Percentiles rank a stretch among this genome's conserved stretches.
These are phyloP conservation scores for Itoplectis maculator DNA, from an alignment of 2,888 invertebrate genomes.

Conservation along the genomic window DNA sequence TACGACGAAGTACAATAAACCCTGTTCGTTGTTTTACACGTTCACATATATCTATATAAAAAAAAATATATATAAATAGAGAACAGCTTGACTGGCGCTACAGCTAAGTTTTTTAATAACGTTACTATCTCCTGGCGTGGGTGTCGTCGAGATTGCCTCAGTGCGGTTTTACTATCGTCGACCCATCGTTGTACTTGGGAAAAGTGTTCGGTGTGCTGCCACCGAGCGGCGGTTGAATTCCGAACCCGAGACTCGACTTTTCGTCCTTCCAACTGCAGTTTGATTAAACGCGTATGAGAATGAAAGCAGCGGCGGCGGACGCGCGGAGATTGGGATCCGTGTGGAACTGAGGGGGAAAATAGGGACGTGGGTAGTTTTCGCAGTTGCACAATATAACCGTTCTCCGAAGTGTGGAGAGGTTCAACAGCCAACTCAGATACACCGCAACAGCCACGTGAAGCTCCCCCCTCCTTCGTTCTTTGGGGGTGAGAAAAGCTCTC, in stretches of 20 bases:
- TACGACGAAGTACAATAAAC: not conserved
- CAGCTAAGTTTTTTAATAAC: slow-evolving; percentile 56
- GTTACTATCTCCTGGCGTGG: slow-evolving; percentile 40
- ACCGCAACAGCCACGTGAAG: too few relatives aligned
- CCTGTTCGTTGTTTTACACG: not conserved
- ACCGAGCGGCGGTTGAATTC: not conserved
- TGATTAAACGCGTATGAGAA: slow-evolving; percentile 20
- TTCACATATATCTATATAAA: too few relatives aligned
- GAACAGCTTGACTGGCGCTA: not conserved
- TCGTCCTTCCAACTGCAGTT: slow-evolving; percentile 28
- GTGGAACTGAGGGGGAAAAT: not conserved
- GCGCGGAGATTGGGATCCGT: not conserved
- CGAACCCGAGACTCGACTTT: slow-evolving; percentile 31
- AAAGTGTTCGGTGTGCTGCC: too few relatives aligned
- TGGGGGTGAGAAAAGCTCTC: too few relatives aligned
- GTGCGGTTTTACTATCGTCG: slow-evolving; percentile 6
- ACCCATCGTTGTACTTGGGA: slow-evolving; percentile 1
- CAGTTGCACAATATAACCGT: too few relatives aligned
- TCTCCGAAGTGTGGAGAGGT: too few relatives aligned
- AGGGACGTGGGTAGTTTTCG: too few relatives aligned
- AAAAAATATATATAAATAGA: too few relatives aligned
- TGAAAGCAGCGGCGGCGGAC: not conserved
- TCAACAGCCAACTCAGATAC: too few relatives aligned
- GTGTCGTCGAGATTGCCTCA: slow-evolving; percentile 18
- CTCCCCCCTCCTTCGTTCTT: too few relatives aligned